Conservation (phyloP, 2,113 vertebrate genomes). For the Cyphomyrus discorhynchus region DNA sequence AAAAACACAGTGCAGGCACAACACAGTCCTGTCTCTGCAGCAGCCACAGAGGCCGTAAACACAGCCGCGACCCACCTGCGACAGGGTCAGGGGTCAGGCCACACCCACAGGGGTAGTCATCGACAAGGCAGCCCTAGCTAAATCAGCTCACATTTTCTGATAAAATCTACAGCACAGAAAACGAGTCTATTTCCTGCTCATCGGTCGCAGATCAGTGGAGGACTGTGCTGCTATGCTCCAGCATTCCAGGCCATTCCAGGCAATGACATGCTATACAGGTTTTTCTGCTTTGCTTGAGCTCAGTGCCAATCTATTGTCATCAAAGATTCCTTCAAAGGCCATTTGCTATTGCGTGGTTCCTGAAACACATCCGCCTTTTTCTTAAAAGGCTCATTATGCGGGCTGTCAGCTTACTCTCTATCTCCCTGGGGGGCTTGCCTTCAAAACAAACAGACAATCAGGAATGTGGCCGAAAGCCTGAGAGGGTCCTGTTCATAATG, state of each 20-base stretch:
- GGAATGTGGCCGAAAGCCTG: neutral
- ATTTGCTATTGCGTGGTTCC: neutral
- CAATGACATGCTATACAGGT: neutral
- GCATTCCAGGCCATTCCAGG: neutral
- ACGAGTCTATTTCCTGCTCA: neutral
- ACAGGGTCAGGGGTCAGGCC: neutral
- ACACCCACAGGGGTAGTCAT: neutral
- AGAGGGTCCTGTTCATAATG: neutral
- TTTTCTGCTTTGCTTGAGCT: neutral
- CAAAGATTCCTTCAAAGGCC: neutral
- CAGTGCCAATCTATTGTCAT: neutral
- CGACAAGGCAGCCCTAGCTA: neutral
- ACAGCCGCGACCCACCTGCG: neutral
- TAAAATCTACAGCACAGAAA: neutral
- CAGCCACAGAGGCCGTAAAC: too few relatives aligned
- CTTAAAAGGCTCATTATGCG: neutral
- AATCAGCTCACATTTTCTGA: neutral
- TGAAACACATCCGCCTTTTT: neutral
- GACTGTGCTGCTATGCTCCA: neutral
- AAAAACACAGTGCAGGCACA: neutral
- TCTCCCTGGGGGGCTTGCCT: neutral
- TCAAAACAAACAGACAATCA: neutral
- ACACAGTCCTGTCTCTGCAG: neutral
- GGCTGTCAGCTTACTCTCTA: neutral
- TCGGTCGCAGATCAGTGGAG: neutral